Evolutionary conservation across 2,797 vertebrate species (phyloP), one percentile per base, ranked within the genome.

Genomic region (Mormyrus proboscirostris): DNA sequence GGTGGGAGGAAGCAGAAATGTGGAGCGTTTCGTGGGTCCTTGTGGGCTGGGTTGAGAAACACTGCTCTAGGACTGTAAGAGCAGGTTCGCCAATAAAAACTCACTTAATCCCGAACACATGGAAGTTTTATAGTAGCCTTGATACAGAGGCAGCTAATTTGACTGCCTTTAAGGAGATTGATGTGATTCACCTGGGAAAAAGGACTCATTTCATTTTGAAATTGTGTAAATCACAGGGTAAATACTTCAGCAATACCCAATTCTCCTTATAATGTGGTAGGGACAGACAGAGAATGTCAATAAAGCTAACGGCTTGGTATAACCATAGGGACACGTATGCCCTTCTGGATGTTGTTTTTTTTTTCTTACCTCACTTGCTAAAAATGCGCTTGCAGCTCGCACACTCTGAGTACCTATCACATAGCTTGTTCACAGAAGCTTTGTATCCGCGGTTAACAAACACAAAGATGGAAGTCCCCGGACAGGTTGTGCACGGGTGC

Each of bases 281-380:
- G 41, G 41, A 47, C 41, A 82, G 14, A 82, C 1, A 6, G 41
- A 33, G 47, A 82, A 47, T 19, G 76, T 82, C 76, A 47, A 22
- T 82, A 82, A 82, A 19, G 76, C 22, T 47, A 82, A 47, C 3
- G 19, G 76, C 19, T 9, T 82, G 76, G 41, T 47, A 22, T 82
- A 82, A 9, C 76, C 41, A 4, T 6, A 22, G 76, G 41, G 16
- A 47, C 41, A 82, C 19, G 19, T 10, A 79, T 1, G 1, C 16
- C 76, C 41, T 47, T 47, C 88, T 88, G 89, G n/a, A 83, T 4
- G 91, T 89, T 4, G 91, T 89, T 90, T 59, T 87, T 94, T 90
- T 90, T 92, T 90, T 90, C 59, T 79, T 85, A 87, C 73, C 44
- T 91, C 50, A 92, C 94, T 92, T 92, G 93, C 93, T 96, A 94